A percentile compares a stretch with the other conserved stretches of the same genome.
phyloP scores from a whole-genome alignment of 1,140 invertebrate species.

The Probaryconus sp. region DNA sequence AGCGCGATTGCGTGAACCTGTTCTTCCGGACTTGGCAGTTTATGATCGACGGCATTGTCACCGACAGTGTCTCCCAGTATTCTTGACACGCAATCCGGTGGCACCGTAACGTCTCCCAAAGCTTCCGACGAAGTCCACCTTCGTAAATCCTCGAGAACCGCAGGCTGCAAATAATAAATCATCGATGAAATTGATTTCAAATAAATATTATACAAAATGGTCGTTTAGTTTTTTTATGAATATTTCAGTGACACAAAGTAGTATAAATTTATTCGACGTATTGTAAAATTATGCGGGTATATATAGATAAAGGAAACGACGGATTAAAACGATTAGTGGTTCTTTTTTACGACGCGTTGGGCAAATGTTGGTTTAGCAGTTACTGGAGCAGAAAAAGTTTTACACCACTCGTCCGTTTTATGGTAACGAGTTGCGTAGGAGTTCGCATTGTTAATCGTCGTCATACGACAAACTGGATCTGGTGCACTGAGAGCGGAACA shows the following conservation, averaged over 20 bases:
- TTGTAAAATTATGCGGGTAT: constrained; percentile 11
- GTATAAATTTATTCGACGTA: not conserved
- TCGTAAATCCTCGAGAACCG: constrained; percentile 86
- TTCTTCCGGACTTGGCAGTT: constrained; percentile 89
- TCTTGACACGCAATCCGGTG: constrained; percentile 84
- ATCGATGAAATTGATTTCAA: not conserved
- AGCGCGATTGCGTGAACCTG: constrained; percentile 87
- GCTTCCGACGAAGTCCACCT: constrained; percentile 91
- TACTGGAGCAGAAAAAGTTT: constrained; percentile 68
- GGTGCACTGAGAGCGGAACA: constrained; percentile 66
- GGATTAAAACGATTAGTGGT: constrained; percentile 42
- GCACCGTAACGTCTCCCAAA: constrained; percentile 87
- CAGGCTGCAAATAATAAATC: constrained; percentile 81
- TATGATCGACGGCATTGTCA: constrained; percentile 87
- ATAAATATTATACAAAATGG: not conserved
- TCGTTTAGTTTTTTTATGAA: too few relatives aligned
- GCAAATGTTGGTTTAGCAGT: constrained; percentile 47
- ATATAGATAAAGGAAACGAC: constrained; percentile 35
- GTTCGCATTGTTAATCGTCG: constrained; percentile 68
- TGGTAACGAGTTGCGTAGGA: constrained; percentile 64
- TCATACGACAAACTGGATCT: constrained; percentile 68
- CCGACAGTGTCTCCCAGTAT: constrained; percentile 78
- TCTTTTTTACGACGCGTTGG: constrained; percentile 43
- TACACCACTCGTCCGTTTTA: constrained; percentile 59
- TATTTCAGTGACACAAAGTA: too few relatives aligned